Percentiles rank a stretch among this genome's conserved stretches.
phyloP scores from a whole-genome alignment of 2,888 invertebrate species.

The Spisula subtruncata region DNA sequence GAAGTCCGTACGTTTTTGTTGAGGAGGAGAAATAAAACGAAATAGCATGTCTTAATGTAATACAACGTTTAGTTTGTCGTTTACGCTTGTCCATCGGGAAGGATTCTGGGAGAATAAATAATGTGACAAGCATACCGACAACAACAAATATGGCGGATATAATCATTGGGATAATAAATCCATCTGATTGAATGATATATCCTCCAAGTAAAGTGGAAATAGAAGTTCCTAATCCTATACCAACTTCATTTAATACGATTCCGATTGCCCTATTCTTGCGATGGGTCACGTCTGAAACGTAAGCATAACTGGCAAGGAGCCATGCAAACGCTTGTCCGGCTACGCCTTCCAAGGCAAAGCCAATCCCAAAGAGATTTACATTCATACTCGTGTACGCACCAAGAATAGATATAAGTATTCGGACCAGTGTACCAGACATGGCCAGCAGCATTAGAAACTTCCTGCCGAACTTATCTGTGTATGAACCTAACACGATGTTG shows the following conservation, averaged over 20 bases:
- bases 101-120: slow-evolving; percentile 38
- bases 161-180: slow-evolving; percentile 22
- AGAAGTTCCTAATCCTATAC: slow-evolving; percentile 28
- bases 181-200: slow-evolving; percentile 17
- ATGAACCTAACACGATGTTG: slow-evolving; percentile 39
- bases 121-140: neutral
- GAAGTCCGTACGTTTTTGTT: slow-evolving; percentile 5
- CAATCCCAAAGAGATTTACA: slow-evolving; percentile 21
- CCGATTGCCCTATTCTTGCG: slow-evolving; percentile 35
- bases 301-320: slow-evolving; percentile 36
- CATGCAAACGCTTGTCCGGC: slow-evolving; percentile 36
- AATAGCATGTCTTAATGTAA: neutral
- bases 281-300: slow-evolving; percentile 30
- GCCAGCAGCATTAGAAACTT: slow-evolving; percentile 38
- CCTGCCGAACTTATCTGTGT: slow-evolving; percentile 36
- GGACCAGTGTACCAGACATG: slow-evolving; percentile 19
- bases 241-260: slow-evolving; percentile 33
- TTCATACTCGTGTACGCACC: slow-evolving; percentile 33
- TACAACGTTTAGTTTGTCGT: neutral
- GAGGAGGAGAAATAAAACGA: slow-evolving; percentile 26
- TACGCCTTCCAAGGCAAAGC: slow-evolving; percentile 24
- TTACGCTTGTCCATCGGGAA: slow-evolving; percentile 25
- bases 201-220: slow-evolving; percentile 24
- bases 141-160: slow-evolving; percentile 8
- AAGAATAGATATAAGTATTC: neutral